These are phyloP conservation scores for Noctua comes DNA, from an alignment of 2,888 invertebrate species.

Conservation along the genomic window DNA sequence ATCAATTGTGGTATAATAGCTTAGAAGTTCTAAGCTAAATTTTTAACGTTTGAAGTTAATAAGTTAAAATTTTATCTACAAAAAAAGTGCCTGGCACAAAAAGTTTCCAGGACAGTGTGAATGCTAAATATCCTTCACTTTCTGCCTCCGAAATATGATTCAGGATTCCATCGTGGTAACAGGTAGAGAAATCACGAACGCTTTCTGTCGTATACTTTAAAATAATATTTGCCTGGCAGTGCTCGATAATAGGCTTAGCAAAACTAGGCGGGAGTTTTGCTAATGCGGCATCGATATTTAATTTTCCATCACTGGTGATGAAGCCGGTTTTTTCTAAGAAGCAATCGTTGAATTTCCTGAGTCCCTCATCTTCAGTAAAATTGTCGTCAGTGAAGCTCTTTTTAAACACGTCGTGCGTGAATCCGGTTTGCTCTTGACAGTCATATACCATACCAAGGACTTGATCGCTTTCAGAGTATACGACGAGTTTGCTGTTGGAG, in stretches of 20 bases:
- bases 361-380: not conserved
- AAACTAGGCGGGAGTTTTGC: not conserved
- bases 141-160: not conserved
- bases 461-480: not conserved
- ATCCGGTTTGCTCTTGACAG: slow-evolving; percentile 1
- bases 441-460: not conserved
- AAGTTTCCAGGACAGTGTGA: not conserved
- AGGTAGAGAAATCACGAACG: not conserved
- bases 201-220: not conserved
- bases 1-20: not conserved
- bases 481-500: no score
- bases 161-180: not conserved
- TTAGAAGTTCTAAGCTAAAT: not conserved
- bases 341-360: not conserved
- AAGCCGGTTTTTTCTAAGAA: slow-evolving; percentile 5
- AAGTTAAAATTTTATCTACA: not conserved
- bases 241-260: slow-evolving; percentile 1
- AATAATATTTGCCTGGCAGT: slow-evolving; percentile 8
- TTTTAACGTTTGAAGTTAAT: no score
- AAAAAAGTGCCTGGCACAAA: not conserved
- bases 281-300: slow-evolving; percentile 7
- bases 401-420: not conserved
- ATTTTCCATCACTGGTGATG: not conserved
- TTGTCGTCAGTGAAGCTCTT: not conserved
- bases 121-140: not conserved